phyloP scores from a whole-genome alignment of 1,140 invertebrate genomes.

The Heliconius nattereri region DNA sequence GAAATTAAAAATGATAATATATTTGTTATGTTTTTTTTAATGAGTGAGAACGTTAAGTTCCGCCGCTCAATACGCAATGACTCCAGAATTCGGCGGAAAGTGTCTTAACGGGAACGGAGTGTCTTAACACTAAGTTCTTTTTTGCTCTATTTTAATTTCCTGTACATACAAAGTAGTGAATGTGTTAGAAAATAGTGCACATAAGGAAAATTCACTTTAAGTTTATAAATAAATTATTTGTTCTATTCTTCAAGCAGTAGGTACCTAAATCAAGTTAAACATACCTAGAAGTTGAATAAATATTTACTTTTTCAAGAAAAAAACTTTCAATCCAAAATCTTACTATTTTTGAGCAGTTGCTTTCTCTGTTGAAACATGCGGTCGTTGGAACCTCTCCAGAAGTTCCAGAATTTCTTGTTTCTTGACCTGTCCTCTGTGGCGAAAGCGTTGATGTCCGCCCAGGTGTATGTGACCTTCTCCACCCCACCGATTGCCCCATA shows the following conservation, averaged over 20 bases:
- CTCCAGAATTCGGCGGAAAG: too few species aligned
- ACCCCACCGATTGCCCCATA: slow-evolving; percentile 68
- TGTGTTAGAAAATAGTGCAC: too few species aligned
- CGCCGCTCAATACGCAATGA: too few species aligned
- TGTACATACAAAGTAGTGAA: too few species aligned
- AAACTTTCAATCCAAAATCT: slow-evolving; percentile 34
- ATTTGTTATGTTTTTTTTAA: too few species aligned
- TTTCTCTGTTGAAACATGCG: slow-evolving; percentile 81
- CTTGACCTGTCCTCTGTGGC: slow-evolving; percentile 71
- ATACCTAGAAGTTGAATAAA: background rate
- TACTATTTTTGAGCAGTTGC: slow-evolving; percentile 86
- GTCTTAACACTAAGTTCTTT: too few species aligned
- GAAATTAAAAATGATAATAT: too few species aligned
- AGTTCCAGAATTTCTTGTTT: slow-evolving; percentile 63
- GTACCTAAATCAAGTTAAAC: background rate
- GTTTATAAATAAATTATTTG: background rate
- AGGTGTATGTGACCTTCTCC: slow-evolving; percentile 85
- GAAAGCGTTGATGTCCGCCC: slow-evolving; percentile 87
- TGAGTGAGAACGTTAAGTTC: too few species aligned
- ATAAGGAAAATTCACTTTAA: background rate
- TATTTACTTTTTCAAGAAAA: background rate
- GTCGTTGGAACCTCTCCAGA: slow-evolving; percentile 66
- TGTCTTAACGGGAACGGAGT: too few species aligned
- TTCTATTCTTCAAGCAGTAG: too few species aligned
- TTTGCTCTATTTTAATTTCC: too few species aligned